Percentiles rank a stretch among this genome's conserved stretches.
These are phyloP conservation scores for Eulemur rufifrons DNA, from an alignment of 2,113 vertebrate species.

Conservation along the genomic window DNA sequence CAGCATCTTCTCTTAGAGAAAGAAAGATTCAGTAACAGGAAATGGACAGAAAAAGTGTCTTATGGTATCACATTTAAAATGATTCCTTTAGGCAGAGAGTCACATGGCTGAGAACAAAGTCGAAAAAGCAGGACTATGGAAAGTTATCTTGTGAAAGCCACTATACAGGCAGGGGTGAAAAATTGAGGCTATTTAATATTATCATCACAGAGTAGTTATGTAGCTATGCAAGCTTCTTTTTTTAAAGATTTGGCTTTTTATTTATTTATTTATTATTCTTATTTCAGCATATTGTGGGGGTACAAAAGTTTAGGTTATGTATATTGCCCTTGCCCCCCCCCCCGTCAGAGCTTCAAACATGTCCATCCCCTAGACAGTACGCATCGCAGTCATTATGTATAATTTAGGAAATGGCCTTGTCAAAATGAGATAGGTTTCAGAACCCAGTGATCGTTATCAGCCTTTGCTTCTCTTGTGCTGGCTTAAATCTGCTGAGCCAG, in stretches of 20 bases:
- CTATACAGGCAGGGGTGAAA: background rate
- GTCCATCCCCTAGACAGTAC: too few species aligned
- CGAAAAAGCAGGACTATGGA: background rate
- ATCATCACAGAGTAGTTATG: background rate
- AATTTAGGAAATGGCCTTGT: background rate
- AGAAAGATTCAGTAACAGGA: background rate
- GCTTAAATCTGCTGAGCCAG: background rate
- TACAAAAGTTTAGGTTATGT: too few species aligned
- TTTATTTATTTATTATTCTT: too few species aligned
- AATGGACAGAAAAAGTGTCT: background rate
- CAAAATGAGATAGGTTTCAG: background rate
- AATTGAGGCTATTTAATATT: background rate
- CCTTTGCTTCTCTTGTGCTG: background rate
- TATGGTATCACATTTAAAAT: background rate
- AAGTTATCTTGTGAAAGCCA: background rate
- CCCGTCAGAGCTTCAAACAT: too few species aligned
- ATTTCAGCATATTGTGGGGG: too few species aligned
- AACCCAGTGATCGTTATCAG: background rate
- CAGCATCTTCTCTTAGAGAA: background rate
- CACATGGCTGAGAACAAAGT: background rate
- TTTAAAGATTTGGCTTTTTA: too few species aligned
- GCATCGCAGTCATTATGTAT: too few species aligned
- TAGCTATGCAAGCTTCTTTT: background rate
- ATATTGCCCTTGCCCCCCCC: too few species aligned
- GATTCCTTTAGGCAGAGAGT: background rate